Base-by-base conservation (phyloP, 2,888 invertebrate genomes). In the Pantelozetes paolii region DNA sequence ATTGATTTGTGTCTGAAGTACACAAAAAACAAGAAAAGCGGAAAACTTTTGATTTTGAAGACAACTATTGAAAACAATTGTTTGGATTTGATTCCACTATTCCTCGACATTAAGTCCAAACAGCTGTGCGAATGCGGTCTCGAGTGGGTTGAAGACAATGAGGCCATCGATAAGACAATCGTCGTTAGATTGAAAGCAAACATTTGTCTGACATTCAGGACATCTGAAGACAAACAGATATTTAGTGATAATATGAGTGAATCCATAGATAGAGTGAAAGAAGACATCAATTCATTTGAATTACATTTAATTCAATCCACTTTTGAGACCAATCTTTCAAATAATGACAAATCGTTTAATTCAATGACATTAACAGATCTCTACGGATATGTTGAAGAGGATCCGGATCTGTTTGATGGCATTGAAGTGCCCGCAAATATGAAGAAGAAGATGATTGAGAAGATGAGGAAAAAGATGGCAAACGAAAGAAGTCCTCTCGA, bases 401-500 rank as follows among this genome's bases (percentile, higher is more conserved):
- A 54, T 62, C 62, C 62, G 20, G 69, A 73, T 36, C 45, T 73
- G 40, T 59, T 75, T 13, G 73, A 57, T 36, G 73, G 73, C 62
- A 30, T 75, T 20, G 54, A 73, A 67, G 62, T 69, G 18, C 75
- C 72, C 11, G 59, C 54, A n/a, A 70, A 72, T 69, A 67, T 73
- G 67, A 73, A 73, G 36, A 69, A 69, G 36, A 75, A 75, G 36
- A 75, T 75, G 75, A 67, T 67, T 30, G 73, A 75, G 40, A 73
- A 75, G 42, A 45, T 69, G 36, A 36, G 42, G 20, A 62, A 54
- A 26, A 23, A 73, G 69, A 48, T 42, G 28, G 40, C 36, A 1
- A 67, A 6, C n/a, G 50, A 73, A 9, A 72, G 50, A 59, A 30
- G 32, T 28, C 23, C 23, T 15, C 28, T 75, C 3, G 36, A 70